phyloP scores from a whole-genome alignment of 2,797 vertebrate genomes.

The Enteromius mattozi region DNA sequence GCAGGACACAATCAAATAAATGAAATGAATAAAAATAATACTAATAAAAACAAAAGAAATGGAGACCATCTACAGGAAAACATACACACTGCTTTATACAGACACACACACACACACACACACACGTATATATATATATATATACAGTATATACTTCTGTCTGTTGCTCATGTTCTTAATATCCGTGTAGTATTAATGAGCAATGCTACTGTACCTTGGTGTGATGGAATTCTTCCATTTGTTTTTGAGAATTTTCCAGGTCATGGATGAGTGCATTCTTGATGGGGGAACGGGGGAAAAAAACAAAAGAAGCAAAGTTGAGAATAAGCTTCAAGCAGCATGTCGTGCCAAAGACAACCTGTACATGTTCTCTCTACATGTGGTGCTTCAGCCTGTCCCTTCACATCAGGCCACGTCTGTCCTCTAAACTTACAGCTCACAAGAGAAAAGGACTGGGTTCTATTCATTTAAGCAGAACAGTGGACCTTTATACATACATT shows the following conservation, averaged over 20 bases:
- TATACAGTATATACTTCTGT: background rate
- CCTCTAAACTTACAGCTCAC: background rate
- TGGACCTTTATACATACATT: background rate
- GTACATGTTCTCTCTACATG: background rate
- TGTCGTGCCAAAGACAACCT: background rate
- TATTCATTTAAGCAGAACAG: background rate
- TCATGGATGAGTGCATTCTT: slow-evolving; percentile 93
- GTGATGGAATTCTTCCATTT: slow-evolving; percentile 91
- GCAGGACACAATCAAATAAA: background rate
- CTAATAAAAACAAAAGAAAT: too few relatives aligned
- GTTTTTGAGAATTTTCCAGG: slow-evolving; percentile 92
- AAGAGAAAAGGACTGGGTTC: background rate
- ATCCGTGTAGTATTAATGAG: background rate
- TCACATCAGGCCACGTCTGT: slow-evolving; percentile 12
- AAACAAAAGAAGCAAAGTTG: slow-evolving; percentile 8
- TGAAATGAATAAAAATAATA: too few relatives aligned
- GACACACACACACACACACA: too few relatives aligned
- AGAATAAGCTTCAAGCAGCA: slow-evolving; percentile 17
- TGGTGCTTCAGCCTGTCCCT: slow-evolving; percentile 20
- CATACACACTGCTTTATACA: too few relatives aligned
- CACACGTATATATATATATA: too few relatives aligned
- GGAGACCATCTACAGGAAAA: too few relatives aligned
- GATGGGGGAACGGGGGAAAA: slow-evolving; percentile 15
- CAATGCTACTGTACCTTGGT: slow-evolving; percentile 80
- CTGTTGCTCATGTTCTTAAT: background rate